These are phyloP conservation scores for Dendrolimus kikuchii DNA, from an alignment of 1,140 invertebrate species.

Conservation along the genomic window DNA sequence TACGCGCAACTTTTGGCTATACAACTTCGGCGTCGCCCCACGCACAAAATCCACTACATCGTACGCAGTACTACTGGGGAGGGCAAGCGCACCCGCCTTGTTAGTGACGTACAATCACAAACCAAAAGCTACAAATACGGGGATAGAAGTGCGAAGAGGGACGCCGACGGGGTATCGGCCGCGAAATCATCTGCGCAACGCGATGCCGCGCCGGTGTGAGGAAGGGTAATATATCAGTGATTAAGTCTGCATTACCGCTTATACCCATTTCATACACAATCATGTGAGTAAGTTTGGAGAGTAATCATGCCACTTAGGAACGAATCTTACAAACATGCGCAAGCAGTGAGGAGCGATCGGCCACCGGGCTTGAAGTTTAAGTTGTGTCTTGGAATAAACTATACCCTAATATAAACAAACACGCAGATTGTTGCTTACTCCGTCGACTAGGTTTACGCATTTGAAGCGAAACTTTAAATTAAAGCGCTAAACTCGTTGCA, in stretches of 20 bases:
- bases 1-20: conserved; percentile 4
- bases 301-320: conserved; percentile 63
- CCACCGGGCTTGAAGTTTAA: conserved; percentile 47
- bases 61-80: conserved; percentile 3
- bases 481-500: conserved; percentile 22
- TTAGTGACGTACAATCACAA: conserved; percentile 15
- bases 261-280: conserved; percentile 54
- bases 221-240: conserved; percentile 45
- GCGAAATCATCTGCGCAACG: conserved; percentile 45
- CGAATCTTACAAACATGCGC: conserved; percentile 63
- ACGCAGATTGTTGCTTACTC: conserved; percentile 8
- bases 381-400: conserved; percentile 37
- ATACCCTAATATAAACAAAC: conserved; percentile 11
- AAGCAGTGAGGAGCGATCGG: conserved; percentile 64
- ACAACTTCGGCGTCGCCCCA: conserved; percentile 36
- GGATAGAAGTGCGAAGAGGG: conserved; percentile 44
- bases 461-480: conserved; percentile 33
- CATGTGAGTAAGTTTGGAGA: conserved; percentile 55
- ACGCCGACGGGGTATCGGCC: conserved; percentile 46
- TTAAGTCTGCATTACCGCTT: conserved; percentile 60
- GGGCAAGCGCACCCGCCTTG: conserved; percentile 8
- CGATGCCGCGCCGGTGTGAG: conserved; percentile 44
- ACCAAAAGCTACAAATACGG: conserved; percentile 11
- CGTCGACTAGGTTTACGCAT: conserved; percentile 17
- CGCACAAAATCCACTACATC: conserved; percentile 17